Conservation (phyloP, 2,113 vertebrate species). For the Albula goreensis region DNA sequence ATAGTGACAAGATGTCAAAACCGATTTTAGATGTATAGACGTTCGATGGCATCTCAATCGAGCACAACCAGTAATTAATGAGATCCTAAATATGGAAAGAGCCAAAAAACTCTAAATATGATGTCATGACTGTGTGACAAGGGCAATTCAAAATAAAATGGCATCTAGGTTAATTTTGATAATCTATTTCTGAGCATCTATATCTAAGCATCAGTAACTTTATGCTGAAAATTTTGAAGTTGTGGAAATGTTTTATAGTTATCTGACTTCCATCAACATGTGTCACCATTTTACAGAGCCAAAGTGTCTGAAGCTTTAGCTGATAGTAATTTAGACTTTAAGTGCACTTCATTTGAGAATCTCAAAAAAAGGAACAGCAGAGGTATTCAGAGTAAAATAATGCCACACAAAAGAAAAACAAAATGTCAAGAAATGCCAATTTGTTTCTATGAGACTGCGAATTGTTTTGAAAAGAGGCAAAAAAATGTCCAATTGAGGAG, state of each 20-base stretch:
- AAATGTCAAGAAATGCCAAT: not conserved
- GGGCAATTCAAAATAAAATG: not conserved
- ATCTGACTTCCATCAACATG: too few relatives aligned
- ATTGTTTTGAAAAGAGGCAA: not conserved
- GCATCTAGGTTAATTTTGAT: not conserved
- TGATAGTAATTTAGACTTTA: too few relatives aligned
- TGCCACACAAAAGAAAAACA: not conserved
- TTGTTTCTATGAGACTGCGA: not conserved
- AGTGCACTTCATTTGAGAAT: not conserved
- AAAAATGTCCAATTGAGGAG: not conserved
- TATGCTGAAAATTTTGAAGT: too few relatives aligned
- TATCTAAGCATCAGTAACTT: too few relatives aligned
- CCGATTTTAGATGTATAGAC: not conserved
- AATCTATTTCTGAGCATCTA: too few relatives aligned
- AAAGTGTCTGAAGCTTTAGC: too few relatives aligned
- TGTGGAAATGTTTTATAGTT: too few relatives aligned
- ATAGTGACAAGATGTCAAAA: slow-evolving; percentile 12
- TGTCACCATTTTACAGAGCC: too few relatives aligned
- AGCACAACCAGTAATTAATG: slow-evolving; percentile 3
- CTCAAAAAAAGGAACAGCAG: not conserved
- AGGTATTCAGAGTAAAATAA: not conserved
- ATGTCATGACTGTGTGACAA: too few relatives aligned
- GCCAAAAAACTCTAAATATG: too few relatives aligned
- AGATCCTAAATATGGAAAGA: slow-evolving; percentile 10
- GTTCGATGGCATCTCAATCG: not conserved